Conservation (phyloP, 2,113 vertebrate species). For the Uria aalge region DNA sequence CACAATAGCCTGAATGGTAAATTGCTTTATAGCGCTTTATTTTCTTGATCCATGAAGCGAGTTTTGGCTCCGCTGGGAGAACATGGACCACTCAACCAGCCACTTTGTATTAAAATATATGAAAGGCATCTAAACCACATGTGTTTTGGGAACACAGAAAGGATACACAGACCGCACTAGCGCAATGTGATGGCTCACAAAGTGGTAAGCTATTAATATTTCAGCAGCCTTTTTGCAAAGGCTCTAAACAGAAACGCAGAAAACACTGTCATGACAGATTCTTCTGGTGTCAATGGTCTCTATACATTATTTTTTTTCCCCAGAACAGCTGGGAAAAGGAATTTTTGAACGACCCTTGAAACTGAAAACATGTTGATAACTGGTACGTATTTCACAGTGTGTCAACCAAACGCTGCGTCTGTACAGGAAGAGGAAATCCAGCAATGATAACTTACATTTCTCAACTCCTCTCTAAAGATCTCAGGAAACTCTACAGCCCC, state of each 20-base stretch:
- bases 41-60: constrained; percentile 6
- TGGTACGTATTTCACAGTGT: not conserved
- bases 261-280: not conserved
- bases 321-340: not conserved
- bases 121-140: constrained; percentile 15
- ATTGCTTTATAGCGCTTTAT: not conserved
- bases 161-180: not conserved
- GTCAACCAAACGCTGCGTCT: not conserved
- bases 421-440: constrained; percentile 47
- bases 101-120: constrained; percentile 40
- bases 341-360: not conserved
- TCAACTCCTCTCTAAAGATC: not conserved
- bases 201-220: constrained; percentile 38
- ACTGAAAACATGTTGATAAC: not conserved
- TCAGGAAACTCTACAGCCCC: not conserved
- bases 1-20: not conserved
- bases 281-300: not conserved
- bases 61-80: constrained; percentile 26
- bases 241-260: not conserved
- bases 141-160: not conserved
- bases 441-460: constrained; percentile 26
- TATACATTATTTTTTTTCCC: not conserved
- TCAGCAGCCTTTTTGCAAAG: constrained; percentile 16
- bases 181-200: not conserved
- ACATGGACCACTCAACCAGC: not conserved